Evolutionary conservation across 2,888 invertebrate species (phyloP).

Genomic region (Podabrus alpinus): DNA sequence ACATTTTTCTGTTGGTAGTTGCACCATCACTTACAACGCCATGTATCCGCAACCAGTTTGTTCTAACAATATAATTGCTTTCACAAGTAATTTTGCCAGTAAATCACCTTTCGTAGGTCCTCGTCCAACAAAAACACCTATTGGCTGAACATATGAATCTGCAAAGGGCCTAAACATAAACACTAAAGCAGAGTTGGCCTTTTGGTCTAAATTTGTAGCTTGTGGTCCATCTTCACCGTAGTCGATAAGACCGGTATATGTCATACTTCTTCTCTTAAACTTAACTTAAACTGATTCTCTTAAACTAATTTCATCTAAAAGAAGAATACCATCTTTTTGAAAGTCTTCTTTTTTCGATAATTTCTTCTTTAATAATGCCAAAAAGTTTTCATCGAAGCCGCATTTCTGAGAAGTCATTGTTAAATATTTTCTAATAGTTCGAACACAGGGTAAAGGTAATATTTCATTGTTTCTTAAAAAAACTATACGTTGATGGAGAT

Average conservation of each 20-base stretch:
- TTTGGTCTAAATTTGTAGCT: background rate
- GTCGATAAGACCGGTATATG: constrained; percentile 1
- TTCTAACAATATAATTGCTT: background rate
- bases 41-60: constrained; percentile 9
- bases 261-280: constrained; percentile 8
- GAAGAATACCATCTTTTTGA: constrained; percentile 5
- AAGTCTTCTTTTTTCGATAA: constrained; percentile 1
- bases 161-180: constrained; percentile 19
- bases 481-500: constrained; percentile 11
- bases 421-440: constrained; percentile 10
- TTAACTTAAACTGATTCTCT: background rate
- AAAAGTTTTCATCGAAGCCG: constrained; percentile 19
- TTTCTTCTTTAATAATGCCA: constrained; percentile 13
- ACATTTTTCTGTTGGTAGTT: constrained; percentile 30
- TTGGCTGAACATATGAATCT: constrained; percentile 9
- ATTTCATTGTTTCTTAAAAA: constrained; percentile 9
- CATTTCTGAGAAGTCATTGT: constrained; percentile 8
- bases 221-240: constrained; percentile 8
- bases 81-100: background rate
- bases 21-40: constrained; percentile 31
- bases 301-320: constrained; percentile 17
- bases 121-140: constrained; percentile 18
- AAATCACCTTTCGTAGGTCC: background rate
- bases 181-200: constrained; percentile 15
- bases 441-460: constrained; percentile 2